Percentiles rank a stretch among this genome's conserved stretches.
Evolutionary conservation across 2,797 vertebrate species (phyloP).

Genomic region (Allobates femoralis): DNA sequence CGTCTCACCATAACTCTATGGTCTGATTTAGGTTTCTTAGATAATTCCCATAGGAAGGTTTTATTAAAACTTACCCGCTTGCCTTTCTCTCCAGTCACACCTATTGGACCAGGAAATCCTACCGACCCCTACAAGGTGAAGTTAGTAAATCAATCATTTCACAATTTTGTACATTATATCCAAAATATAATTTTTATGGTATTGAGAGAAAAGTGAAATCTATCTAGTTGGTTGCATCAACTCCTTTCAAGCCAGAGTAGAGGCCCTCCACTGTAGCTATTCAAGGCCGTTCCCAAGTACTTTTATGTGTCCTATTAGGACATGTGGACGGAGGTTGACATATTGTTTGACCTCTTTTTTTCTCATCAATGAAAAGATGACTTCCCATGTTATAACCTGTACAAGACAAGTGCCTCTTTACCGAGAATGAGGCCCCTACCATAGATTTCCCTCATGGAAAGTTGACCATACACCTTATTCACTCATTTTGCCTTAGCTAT

Average conservation of each 20-base stretch:
- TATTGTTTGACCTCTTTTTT: not conserved
- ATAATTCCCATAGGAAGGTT: not conserved
- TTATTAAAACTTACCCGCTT: slow-evolving; percentile 83
- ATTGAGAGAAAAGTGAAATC: too few species aligned
- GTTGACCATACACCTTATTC: too few species aligned
- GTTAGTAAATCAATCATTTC: not conserved
- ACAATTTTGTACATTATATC: not conserved
- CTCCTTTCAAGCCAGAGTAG: not conserved
- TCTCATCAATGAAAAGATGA: too few species aligned
- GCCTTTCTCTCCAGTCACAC: slow-evolving; percentile 88
- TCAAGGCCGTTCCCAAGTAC: not conserved
- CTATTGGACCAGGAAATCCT: slow-evolving; percentile 83
- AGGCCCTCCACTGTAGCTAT: not conserved
- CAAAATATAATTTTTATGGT: too few species aligned
- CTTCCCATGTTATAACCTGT: not conserved
- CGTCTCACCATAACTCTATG: not conserved
- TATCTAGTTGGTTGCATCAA: too few species aligned
- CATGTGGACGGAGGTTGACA: not conserved
- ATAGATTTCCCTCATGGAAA: not conserved
- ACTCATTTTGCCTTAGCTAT: too few species aligned
- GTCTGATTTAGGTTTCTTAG: not conserved
- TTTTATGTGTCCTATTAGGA: not conserved
- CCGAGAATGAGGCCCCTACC: not conserved
- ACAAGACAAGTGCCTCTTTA: not conserved
- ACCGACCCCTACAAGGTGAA: slow-evolving; percentile 80